Percentiles rank a stretch among this genome's conserved stretches.
Conservation (phyloP, 2,888 invertebrate genomes). For the Leptothorax acervorum region DNA sequence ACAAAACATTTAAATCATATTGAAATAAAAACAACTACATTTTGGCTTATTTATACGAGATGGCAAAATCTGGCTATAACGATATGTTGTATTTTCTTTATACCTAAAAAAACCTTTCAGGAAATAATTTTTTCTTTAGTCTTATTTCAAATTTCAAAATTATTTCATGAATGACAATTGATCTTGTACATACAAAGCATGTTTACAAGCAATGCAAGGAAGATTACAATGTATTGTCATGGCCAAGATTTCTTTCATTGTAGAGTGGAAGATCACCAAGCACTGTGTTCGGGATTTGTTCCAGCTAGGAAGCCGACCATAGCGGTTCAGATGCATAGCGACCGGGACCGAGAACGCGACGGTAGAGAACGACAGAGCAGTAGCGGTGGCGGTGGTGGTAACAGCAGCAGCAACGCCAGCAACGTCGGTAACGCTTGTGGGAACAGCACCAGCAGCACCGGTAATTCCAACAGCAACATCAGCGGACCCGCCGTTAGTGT, state of each 20-base stretch:
- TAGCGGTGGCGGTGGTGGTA: conserved; percentile 62
- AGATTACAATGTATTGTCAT: conserved; percentile 30
- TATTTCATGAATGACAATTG: not conserved
- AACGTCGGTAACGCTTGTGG: conserved; percentile 53
- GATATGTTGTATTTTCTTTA: conserved; percentile 23
- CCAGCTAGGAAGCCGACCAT: conserved; percentile 89
- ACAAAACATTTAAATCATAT: not conserved
- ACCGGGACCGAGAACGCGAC: conserved; percentile 86
- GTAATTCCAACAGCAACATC: conserved; percentile 48
- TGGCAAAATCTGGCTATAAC: conserved; percentile 20
- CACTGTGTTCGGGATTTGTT: conserved; percentile 86
- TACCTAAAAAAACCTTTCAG: not conserved
- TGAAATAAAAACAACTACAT: not conserved
- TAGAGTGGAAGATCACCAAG: conserved; percentile 83
- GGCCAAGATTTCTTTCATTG: conserved; percentile 35
- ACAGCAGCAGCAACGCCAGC: conserved; percentile 73
- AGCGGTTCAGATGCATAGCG: conserved; percentile 86
- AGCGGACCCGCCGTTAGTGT: conserved; percentile 55
- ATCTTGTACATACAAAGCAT: not conserved
- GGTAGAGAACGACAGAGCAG: conserved; percentile 81
- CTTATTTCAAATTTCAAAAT: not conserved
- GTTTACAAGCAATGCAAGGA: not conserved
- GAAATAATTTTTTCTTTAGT: not conserved
- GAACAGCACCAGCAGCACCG: conserved; percentile 54
- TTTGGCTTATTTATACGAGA: conserved; percentile 3